Base-by-base conservation (phyloP, 2,113 vertebrate species). In the Blennius ocellaris region DNA sequence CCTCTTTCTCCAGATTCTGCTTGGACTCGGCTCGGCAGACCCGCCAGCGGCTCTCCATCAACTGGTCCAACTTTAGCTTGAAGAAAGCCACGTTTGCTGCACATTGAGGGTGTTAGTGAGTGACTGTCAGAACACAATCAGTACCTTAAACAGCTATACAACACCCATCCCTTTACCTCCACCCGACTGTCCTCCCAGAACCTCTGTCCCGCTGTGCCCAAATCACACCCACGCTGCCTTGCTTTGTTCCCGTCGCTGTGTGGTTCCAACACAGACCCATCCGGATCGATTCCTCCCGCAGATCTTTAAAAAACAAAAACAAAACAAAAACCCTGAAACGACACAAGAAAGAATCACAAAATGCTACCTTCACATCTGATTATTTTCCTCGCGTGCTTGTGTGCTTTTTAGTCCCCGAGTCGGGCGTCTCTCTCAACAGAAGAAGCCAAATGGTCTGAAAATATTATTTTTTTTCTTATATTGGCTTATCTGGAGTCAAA, bases 1-100 rank as follows among this genome's bases (percentile, higher is more conserved):
- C n/a, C n/a, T 14, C 16, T 0, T 8, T 36, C 15, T 45, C 67
- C 90, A 99, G 98, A 76, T 99, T 99, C 90, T 99, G 98, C 89
- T 92, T 99, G 93, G 98, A 99, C 89, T 99, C 98, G 44, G 97
- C 98, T 17, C 94, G 97, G 75, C 98, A 99, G 93, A 98, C 95
- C 8, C 96, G 97, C 65, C 98, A 99, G 68, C 95, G 97, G 82
- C 94, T 99, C 72, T 98, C 98, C 78, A 97, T 99, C 95, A 99
- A 99, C 95, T 99, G 98, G 98, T 97, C 97, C 87, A 99, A 99
- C 90, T 99, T 99, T 89, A 99, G 96, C 90, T 93, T 99, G 95
- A 99, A 99, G 94, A 99, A 99, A 89, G 95, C 96, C 64, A 97
- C 97, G 16, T 99, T 96, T 83, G 97, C 97, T 86, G 96, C 96